Conservation (phyloP, 2,888 invertebrate genomes). For the Crossocerus cetratus region DNA sequence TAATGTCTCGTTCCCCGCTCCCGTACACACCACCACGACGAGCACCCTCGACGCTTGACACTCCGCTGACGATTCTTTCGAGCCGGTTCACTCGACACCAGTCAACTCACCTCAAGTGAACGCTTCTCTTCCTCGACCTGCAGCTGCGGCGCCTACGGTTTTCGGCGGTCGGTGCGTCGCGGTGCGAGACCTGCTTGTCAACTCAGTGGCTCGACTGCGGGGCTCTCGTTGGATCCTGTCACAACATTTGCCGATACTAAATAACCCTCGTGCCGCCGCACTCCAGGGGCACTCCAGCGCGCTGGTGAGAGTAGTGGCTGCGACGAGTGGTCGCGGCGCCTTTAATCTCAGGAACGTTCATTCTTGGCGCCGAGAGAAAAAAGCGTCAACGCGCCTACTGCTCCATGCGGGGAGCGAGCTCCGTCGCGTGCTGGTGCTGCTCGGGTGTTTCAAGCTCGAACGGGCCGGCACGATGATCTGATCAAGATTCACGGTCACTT, state of each 20-base stretch:
- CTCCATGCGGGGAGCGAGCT: not conserved
- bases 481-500: conserved; percentile 3
- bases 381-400: too few relatives aligned
- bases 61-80: too few relatives aligned
- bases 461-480: not conserved
- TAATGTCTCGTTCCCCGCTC: conserved; percentile 9
- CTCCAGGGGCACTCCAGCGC: too few relatives aligned
- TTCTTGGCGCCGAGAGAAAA: not conserved
- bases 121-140: too few relatives aligned
- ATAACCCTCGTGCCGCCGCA: too few relatives aligned
- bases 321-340: not conserved
- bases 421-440: too few relatives aligned
- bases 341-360: not conserved
- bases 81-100: not conserved
- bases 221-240: not conserved
- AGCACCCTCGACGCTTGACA: too few relatives aligned
- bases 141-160: too few relatives aligned
- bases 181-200: not conserved
- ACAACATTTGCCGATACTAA: too few relatives aligned
- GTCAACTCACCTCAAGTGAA: too few relatives aligned
- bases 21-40: not conserved
- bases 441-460: not conserved
- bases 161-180: too few relatives aligned
- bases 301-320: too few relatives aligned
- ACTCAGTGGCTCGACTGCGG: not conserved